These are phyloP conservation scores for Vanessa tameamea DNA, from an alignment of 1,140 invertebrate genomes.

Conservation along the genomic window DNA sequence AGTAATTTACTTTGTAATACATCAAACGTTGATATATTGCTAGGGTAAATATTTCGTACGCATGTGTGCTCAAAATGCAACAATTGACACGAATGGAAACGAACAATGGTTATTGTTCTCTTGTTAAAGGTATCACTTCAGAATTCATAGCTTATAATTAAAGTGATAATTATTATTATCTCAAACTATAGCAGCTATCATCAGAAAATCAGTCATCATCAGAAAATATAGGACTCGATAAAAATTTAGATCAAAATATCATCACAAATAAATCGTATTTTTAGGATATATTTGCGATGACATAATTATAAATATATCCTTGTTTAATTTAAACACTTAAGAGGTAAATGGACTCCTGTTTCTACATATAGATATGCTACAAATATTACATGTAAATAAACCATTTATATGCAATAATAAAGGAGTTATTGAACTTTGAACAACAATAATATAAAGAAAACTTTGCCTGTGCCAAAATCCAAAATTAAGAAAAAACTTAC, in stretches of 20 bases:
- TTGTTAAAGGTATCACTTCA: constrained; percentile 6
- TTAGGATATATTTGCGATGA: no score
- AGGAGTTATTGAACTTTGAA: constrained; percentile 2
- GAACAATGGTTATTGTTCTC: constrained; percentile 25
- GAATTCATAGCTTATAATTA: constrained; percentile 8
- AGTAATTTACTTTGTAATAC: neutral
- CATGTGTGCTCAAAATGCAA: constrained; percentile 10
- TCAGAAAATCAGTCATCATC: no score
- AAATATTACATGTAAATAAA: constrained; percentile 1
- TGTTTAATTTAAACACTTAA: no score
- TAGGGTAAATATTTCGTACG: neutral
- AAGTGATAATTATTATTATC: no score
- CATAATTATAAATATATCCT: no score
- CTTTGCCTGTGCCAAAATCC: neutral
- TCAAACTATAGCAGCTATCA: no score
- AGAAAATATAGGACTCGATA: no score
- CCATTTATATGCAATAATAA: neutral
- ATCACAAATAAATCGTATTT: no score
- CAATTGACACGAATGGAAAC: constrained; percentile 10
- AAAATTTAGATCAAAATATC: no score
- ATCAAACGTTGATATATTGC: neutral
- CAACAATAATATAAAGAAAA: neutral
- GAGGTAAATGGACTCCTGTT: neutral
- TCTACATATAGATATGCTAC: neutral
- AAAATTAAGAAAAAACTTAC: constrained; percentile 81